Evolutionary conservation across 1,140 invertebrate species (phyloP), one percentile per base, ranked within the genome.

Genomic region (Formica exsecta): DNA sequence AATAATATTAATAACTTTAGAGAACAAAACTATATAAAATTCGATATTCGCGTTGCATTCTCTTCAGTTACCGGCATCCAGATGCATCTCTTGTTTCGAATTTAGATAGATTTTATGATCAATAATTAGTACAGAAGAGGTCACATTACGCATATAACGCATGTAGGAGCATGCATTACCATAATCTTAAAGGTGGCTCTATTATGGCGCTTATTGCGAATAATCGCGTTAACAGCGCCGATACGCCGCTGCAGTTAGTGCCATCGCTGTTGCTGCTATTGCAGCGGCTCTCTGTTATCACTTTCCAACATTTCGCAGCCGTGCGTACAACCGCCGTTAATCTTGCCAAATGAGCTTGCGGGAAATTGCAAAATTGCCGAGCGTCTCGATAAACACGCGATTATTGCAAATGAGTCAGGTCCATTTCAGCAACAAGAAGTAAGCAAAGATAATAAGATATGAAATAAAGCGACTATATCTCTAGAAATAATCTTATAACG

Each of bases 81-180:
- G 65, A 86, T 57, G 64, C 73, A 54, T 25, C 19, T 32, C 38
- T 29, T 13, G 74, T 66, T 32, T 36, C 5, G 54, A 19, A 51
- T 91, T 91, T 92, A 86, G 92, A 87, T 76, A 92, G 48, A 91
- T 92, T 92, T 91, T 88, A 91, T 83, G 81, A 90, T 89, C 87
- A 65, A 88, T 92, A 88, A 92, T 92, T 81, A 91, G 85, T 68
- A 73, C 25, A 59, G 88, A 87, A 19, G 64, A 65, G 62, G 79
- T 85, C 68, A 61, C 36, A 86, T 90, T 87, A 81, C 41, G 68
- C 74, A 36, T 80, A 85, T 85, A 91, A 91, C 70, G 62, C 61
- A 65, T 86, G 48, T 44, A 62, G 59, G 61, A 29, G 74, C 75
- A 66, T 81, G 81, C 66, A 92, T 92, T 92, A 91, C 54, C 90